Evolutionary conservation across 2,888 invertebrate species (phyloP), one percentile per base, ranked within the genome.

Genomic region (Arrhopalites spinosus): DNA sequence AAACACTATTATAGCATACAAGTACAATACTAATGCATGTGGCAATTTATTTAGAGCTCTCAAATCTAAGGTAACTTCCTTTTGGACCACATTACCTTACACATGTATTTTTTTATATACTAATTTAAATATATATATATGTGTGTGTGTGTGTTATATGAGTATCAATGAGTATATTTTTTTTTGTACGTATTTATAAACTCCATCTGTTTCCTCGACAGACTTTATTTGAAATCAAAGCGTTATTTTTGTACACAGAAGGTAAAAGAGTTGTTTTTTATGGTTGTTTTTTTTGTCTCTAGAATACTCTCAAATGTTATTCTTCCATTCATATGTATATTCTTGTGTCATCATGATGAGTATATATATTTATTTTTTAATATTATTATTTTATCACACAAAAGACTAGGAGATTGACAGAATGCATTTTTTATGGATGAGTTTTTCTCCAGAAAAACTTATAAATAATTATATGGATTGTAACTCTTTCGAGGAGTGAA

Each of bases 381-480:
- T 66, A 50, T 66, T 67, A 61, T 63, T 64, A 63, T 73, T 73
- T 63, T 73, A 73, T 73, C 73, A 73, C 73, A 73, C 66, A 64
- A 74, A 36, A 74, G 74, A 74, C 74, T 74, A 74, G 68, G 47
- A 47, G 68, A 67, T 69, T 74, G 74, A 74, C 68, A 68, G 68
- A 67, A 61, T 69, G 69, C 69, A 69, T 69, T 43, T 45, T 36
- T 36, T 30, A 29, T 29, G 27, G 63, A 29, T 29, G 30, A 25
- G 30, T 63, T 27, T 63, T 63, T 27, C 29, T 30, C 63, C 29
- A 63, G 63, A 63, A 27, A 63, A 29, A 17, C 11, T 63, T 8
- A 15, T 63, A 63, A 27, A 63, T 63, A 63, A 27, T 29, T 45
- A 66, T 17, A 50, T n/a, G n/a, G n/a, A n/a, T n/a, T n/a, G n/a